These are phyloP conservation scores for Sebastes taczanowskii DNA, from an alignment of 2,797 vertebrate species.

Conservation along the genomic window DNA sequence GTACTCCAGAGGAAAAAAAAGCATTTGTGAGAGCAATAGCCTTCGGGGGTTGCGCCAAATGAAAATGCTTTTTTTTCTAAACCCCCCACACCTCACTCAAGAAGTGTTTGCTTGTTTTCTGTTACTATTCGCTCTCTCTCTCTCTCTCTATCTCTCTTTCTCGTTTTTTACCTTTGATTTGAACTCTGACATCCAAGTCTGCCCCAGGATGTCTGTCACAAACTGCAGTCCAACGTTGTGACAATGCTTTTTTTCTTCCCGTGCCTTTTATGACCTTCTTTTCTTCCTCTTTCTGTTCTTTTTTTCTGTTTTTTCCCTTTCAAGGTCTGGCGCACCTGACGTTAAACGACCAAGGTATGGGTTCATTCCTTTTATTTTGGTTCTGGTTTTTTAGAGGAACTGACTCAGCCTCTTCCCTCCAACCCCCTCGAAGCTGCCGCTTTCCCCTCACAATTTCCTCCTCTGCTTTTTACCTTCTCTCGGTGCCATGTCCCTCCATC, in stretches of 20 bases:
- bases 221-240: slow-evolving; percentile 91
- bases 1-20: slow-evolving; percentile 86
- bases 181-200: slow-evolving; percentile 87
- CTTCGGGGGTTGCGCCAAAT: slow-evolving; percentile 84
- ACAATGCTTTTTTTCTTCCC: slow-evolving; percentile 89
- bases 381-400: slow-evolving; percentile 63
- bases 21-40: slow-evolving; percentile 88
- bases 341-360: slow-evolving; percentile 99
- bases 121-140: slow-evolving; percentile 50
- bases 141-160: slow-evolving; percentile 31
- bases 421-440: slow-evolving; percentile 50
- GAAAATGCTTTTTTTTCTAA: slow-evolving; percentile 87
- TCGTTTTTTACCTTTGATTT: slow-evolving; percentile 81
- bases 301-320: slow-evolving; percentile 87
- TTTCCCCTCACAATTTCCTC: slow-evolving; percentile 53
- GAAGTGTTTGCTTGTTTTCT: slow-evolving; percentile 85
- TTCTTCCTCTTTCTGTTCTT: slow-evolving; percentile 87
- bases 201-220: slow-evolving; percentile 91
- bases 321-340: slow-evolving; percentile 99
- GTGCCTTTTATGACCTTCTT: slow-evolving; percentile 86
- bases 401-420: slow-evolving; percentile 65
- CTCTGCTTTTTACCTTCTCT: slow-evolving; percentile 64
- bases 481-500: slow-evolving; percentile 52
- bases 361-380: slow-evolving; percentile 81
- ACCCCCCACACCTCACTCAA: slow-evolving; percentile 83